Conservation (phyloP, 2,113 vertebrate species). For the Gnathonemus longibarbis region DNA sequence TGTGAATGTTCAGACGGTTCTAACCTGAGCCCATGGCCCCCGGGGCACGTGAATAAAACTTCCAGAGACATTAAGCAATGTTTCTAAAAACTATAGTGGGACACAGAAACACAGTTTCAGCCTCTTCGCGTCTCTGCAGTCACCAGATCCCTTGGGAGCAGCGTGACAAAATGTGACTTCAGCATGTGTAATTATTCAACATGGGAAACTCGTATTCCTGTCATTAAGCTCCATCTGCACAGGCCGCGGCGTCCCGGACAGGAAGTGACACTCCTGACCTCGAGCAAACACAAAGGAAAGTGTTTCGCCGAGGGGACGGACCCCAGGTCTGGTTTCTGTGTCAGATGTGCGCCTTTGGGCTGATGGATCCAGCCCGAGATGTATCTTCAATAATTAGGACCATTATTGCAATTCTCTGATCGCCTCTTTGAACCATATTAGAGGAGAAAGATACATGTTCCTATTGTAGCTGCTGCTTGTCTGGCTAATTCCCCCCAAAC, state of each 20-base stretch:
- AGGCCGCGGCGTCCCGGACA: background rate
- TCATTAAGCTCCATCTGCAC: conserved; percentile 32
- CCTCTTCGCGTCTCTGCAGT: background rate
- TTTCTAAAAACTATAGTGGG: background rate
- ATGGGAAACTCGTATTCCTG: conserved; percentile 44
- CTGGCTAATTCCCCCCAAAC: background rate
- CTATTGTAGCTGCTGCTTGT: background rate
- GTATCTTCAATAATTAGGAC: conserved; percentile 2
- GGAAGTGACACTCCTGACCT: conserved; percentile 3
- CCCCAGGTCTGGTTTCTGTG: background rate
- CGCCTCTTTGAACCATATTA: background rate
- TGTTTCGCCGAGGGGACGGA: background rate
- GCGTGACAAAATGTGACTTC: conserved; percentile 18
- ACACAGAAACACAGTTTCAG: background rate
- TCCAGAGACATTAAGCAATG: background rate
- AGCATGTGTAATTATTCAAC: conserved; percentile 41
- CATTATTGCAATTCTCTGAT: background rate
- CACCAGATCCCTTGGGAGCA: conserved; percentile 42
- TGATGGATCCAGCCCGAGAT: background rate
- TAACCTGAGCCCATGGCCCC: background rate
- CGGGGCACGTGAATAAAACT: background rate
- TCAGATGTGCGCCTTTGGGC: background rate
- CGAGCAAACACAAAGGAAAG: background rate
- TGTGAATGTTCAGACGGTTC: background rate
- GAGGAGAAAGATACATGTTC: background rate